A percentile compares a stretch with the other conserved stretches of the same genome.
phyloP scores from a whole-genome alignment of 2,797 vertebrate species.

The Argyrosomus regius region DNA sequence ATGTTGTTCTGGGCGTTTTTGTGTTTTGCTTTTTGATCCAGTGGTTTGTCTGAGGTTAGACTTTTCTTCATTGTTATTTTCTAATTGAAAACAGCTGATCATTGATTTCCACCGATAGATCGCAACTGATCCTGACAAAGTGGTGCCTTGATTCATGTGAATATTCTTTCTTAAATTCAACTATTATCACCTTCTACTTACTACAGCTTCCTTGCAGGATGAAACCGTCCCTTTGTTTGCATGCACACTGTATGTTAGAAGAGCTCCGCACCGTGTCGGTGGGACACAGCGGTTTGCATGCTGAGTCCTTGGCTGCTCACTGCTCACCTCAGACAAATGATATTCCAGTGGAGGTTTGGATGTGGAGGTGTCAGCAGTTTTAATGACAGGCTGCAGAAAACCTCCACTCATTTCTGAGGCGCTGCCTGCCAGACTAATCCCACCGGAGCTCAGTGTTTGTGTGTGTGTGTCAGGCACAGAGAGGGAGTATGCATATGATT shows the following conservation, averaged over 20 bases:
- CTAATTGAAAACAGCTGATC: neutral
- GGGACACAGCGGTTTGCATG: constrained; percentile 17
- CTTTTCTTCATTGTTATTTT: neutral
- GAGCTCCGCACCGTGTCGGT: neutral
- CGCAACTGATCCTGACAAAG: neutral
- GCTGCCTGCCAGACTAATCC: constrained; percentile 55
- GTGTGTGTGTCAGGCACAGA: constrained; percentile 10
- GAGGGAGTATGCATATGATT: constrained; percentile 11
- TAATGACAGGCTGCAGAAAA: constrained; percentile 69
- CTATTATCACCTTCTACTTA: neutral
- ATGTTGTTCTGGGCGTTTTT: neutral
- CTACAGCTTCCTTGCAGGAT: neutral
- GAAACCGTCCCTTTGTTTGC: neutral
- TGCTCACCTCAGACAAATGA: constrained; percentile 56
- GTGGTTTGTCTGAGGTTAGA: neutral
- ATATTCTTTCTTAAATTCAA: neutral
- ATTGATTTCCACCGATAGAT: neutral
- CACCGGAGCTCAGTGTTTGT: constrained; percentile 12
- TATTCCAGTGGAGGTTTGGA: constrained; percentile 55
- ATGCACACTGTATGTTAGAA: neutral
- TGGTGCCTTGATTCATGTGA: too few species aligned
- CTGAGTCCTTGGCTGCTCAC: constrained; percentile 32
- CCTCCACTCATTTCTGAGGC: constrained; percentile 57
- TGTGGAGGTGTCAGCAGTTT: constrained; percentile 72
- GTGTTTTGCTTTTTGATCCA: neutral